These are phyloP conservation scores for Hirtodrosophila trivittata DNA, from an alignment of 2,888 invertebrate genomes.

Conservation along the genomic window DNA sequence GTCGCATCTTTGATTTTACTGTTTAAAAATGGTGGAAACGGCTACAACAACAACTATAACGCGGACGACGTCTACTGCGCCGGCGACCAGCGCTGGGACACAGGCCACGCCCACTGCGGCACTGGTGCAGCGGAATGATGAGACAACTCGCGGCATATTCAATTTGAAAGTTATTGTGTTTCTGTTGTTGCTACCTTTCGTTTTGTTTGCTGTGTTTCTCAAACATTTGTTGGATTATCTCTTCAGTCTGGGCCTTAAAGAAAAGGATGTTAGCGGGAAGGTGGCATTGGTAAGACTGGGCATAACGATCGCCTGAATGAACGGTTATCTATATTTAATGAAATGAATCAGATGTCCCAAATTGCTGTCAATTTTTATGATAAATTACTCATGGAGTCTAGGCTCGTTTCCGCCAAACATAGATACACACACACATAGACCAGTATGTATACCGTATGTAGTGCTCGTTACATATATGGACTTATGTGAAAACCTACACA, in stretches of 20 bases:
- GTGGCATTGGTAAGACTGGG: conserved; percentile 81
- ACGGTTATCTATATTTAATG: too few relatives aligned
- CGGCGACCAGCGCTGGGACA: conserved; percentile 37
- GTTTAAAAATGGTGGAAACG: conserved; percentile 75
- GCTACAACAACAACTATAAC: conserved; percentile 74
- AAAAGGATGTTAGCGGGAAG: conserved; percentile 82
- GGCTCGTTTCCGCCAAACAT: too few relatives aligned
- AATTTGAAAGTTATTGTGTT: conserved; percentile 80
- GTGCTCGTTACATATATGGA: too few relatives aligned
- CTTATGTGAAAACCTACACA: too few relatives aligned
- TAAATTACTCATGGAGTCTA: too few relatives aligned
- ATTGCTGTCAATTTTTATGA: background rate
- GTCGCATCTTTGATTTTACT: conserved; percentile 22
- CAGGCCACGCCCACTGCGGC: conserved; percentile 43
- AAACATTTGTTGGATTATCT: conserved; percentile 82
- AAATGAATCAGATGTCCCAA: background rate
- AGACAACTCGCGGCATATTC: conserved; percentile 76
- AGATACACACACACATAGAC: too few relatives aligned
- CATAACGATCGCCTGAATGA: too few relatives aligned
- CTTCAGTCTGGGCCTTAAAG: conserved; percentile 76
- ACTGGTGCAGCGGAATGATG: conserved; percentile 70
- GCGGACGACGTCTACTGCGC: conserved; percentile 59
- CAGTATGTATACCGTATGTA: too few relatives aligned
- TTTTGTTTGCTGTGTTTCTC: conserved; percentile 79
- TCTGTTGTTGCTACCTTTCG: conserved; percentile 78